Evolutionary conservation across 2,888 invertebrate genomes (phyloP).

Genomic region (Acronicta leporina): DNA sequence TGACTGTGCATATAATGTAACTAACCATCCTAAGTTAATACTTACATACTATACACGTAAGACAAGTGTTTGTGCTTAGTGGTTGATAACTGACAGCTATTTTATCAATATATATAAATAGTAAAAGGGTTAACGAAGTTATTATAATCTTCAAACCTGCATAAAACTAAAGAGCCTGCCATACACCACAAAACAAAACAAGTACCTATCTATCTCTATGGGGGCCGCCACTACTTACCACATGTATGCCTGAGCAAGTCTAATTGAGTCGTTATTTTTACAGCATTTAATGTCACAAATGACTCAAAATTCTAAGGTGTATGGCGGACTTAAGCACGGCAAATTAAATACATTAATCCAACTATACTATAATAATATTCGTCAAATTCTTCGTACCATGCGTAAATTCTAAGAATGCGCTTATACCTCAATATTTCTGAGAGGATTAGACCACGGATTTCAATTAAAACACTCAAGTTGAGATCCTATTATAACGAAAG

Average conservation of each 20-base stretch:
- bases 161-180: constrained; percentile 21
- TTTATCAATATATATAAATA: constrained; percentile 34
- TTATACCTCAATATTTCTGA: constrained; percentile 5
- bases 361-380: constrained; percentile 1
- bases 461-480: constrained; percentile 24
- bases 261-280: not conserved
- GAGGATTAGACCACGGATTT: constrained; percentile 30
- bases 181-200: constrained; percentile 1
- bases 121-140: constrained; percentile 42
- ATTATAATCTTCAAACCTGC: constrained; percentile 34
- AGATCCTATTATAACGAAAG: constrained; percentile 36
- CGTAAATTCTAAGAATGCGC: constrained; percentile 17
- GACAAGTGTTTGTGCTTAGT: constrained; percentile 70
- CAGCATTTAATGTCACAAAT: not conserved
- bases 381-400: constrained; percentile 14
- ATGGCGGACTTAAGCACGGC: constrained; percentile 14
- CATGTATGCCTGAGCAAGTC: too few species aligned
- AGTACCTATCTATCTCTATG: not conserved
- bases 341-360: constrained; percentile 15
- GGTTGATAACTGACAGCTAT: constrained; percentile 53
- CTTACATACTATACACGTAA: constrained; percentile 66
- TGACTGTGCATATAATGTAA: constrained; percentile 74
- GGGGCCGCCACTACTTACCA: not conserved
- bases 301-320: not conserved
- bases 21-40: constrained; percentile 64